phyloP scores from a whole-genome alignment of 2,888 invertebrate species.

The Sipha maydis region DNA sequence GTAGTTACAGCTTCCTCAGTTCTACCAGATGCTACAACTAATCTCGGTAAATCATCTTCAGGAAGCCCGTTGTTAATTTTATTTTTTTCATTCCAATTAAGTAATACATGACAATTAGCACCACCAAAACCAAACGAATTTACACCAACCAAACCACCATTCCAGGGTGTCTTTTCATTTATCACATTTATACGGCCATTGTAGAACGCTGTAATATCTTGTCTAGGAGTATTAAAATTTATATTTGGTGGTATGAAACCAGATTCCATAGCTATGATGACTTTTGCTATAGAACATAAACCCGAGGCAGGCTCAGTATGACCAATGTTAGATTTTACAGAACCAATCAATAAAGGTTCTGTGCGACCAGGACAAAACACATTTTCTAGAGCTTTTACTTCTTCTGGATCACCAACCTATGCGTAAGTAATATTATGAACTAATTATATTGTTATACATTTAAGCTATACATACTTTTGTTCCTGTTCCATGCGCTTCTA shows the following conservation, averaged over 20 bases:
- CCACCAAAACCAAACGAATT: conserved; percentile 97
- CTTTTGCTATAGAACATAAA: conserved; percentile 84
- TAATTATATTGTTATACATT: not conserved
- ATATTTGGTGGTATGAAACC: conserved; percentile 87
- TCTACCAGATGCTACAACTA: conserved; percentile 82
- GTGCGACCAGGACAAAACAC: conserved; percentile 81
- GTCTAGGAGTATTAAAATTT: conserved; percentile 76
- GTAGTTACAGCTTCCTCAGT: conserved; percentile 79
- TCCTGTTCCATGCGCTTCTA: conserved; percentile 87
- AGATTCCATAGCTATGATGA: conserved; percentile 82
- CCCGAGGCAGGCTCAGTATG: conserved; percentile 91
- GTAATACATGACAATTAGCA: conserved; percentile 79
- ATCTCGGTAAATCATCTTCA: conserved; percentile 76
- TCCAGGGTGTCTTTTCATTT: conserved; percentile 76
- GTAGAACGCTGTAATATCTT: conserved; percentile 70
- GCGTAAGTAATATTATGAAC: not conserved
- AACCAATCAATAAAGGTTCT: conserved; percentile 84
- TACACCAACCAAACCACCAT: conserved; percentile 80
- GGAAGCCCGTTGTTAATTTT: conserved; percentile 75
- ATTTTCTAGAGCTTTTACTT: conserved; percentile 83
- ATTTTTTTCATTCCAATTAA: conserved; percentile 73
- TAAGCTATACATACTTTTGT: conserved; percentile 69
- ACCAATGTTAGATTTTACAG: conserved; percentile 93
- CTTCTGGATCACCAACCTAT: conserved; percentile 89
- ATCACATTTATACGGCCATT: conserved; percentile 78